These are phyloP conservation scores for Leptobrachium leishanense DNA, from an alignment of 2,113 vertebrate species.

Conservation along the genomic window DNA sequence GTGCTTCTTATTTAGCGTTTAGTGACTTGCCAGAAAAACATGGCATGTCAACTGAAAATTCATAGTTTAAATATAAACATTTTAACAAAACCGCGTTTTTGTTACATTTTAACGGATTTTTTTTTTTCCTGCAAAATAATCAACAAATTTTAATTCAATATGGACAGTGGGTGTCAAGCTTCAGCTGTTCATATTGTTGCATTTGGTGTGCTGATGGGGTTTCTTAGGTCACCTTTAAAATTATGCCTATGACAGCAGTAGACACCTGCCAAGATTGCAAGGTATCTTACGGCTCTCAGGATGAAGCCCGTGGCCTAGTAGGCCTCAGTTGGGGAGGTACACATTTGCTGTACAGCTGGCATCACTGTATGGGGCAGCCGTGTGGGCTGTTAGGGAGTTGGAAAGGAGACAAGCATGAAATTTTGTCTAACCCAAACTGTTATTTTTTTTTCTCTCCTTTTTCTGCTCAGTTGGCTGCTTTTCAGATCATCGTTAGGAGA, in stretches of 20 bases:
- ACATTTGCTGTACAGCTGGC: slow-evolving; percentile 99
- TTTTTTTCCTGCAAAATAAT: slow-evolving; percentile 46
- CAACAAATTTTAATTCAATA: slow-evolving; percentile 60
- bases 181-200: slow-evolving; percentile 72
- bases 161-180: slow-evolving; percentile 68
- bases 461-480: slow-evolving; percentile 82
- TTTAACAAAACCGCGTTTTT: no score
- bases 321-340: slow-evolving; percentile 86
- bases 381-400: slow-evolving; percentile 92
- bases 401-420: slow-evolving; percentile 90
- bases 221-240: slow-evolving; percentile 93
- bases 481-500: slow-evolving; percentile 70
- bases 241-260: slow-evolving; percentile 91
- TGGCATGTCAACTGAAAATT: no score
- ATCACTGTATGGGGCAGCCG: slow-evolving; percentile 96
- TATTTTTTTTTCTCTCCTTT: slow-evolving; percentile 56
- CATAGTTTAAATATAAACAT: no score
- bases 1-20: no score
- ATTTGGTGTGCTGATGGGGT: slow-evolving; percentile 76
- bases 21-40: no score
- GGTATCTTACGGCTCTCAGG: slow-evolving; percentile 86
- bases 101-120: not conserved
- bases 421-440: slow-evolving; percentile 85
- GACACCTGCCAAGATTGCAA: slow-evolving; percentile 91
- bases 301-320: slow-evolving; percentile 88